phyloP scores from a whole-genome alignment of 2,113 vertebrate species.

The Galemys pyrenaicus region DNA sequence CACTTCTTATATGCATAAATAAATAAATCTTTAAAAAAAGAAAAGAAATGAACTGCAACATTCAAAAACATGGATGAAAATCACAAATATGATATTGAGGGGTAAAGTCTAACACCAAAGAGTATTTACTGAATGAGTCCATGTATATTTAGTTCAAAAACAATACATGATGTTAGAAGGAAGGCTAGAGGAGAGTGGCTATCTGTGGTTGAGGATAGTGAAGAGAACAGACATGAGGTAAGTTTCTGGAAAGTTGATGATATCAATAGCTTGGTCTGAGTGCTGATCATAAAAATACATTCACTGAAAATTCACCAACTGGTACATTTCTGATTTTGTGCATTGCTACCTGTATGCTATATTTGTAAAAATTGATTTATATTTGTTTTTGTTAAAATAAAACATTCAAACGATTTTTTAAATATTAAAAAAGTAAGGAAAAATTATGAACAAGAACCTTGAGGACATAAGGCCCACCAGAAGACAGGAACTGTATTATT shows the following conservation, averaged over 20 bases:
- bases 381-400: background rate
- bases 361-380: background rate
- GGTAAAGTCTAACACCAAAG: background rate
- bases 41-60: background rate
- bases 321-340: background rate
- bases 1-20: no score
- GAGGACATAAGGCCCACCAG: background rate
- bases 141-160: background rate
- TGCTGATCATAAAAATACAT: background rate
- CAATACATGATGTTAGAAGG: background rate
- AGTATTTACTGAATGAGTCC: no score
- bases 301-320: background rate
- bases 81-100: background rate
- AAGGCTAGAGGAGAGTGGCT: background rate
- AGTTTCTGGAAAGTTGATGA: background rate
- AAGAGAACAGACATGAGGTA: background rate
- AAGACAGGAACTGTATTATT: background rate
- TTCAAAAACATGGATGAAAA: background rate
- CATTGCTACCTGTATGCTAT: background rate
- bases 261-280: background rate
- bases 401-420: background rate
- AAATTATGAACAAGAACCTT: background rate
- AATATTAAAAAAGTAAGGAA: constrained; percentile 14
- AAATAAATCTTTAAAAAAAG: no score
- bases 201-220: background rate